Percentiles rank a stretch among this genome's conserved stretches.
These are phyloP conservation scores for Elysia crispata DNA, from an alignment of 2,888 invertebrate species.

Conservation along the genomic window DNA sequence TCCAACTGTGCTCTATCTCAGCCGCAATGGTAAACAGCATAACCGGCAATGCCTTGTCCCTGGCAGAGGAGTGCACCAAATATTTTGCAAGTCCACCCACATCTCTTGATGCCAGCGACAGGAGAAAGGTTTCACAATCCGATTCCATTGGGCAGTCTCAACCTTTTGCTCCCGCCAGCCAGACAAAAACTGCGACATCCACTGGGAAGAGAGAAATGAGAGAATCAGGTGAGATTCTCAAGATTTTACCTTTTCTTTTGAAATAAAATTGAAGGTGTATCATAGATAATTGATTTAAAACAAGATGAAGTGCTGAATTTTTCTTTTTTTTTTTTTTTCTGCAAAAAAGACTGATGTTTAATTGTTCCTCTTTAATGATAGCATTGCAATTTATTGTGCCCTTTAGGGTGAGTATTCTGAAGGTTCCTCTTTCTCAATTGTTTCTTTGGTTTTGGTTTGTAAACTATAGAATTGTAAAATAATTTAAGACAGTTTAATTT, in stretches of 20 bases:
- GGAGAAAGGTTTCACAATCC: not conserved
- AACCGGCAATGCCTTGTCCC: slow-evolving; percentile 31
- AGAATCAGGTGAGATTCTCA: slow-evolving; percentile 5
- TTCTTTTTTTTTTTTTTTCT: slow-evolving; percentile 2
- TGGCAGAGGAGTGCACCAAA: slow-evolving; percentile 45
- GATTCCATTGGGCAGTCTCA: too few relatives aligned
- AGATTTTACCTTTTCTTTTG: not conserved
- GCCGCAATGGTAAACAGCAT: slow-evolving; percentile 26
- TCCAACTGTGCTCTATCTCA: slow-evolving; percentile 50
- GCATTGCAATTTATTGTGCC: too few relatives aligned
- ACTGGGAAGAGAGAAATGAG: slow-evolving; percentile 41
- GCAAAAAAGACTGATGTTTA: too few relatives aligned
- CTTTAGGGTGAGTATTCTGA: too few relatives aligned
- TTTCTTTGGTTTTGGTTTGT: too few relatives aligned
- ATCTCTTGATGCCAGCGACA: not conserved
- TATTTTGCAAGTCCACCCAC: slow-evolving; percentile 33
- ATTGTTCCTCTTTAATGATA: too few relatives aligned
- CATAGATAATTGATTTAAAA: not conserved
- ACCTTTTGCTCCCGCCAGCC: slow-evolving; percentile 3
- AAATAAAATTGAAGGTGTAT: not conserved
- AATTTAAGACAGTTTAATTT: too few relatives aligned
- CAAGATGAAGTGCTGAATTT: not conserved
- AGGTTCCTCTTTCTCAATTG: too few relatives aligned
- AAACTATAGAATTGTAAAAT: too few relatives aligned
- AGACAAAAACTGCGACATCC: slow-evolving; percentile 30